These are phyloP conservation scores for Zeus faber DNA, from an alignment of 2,113 vertebrate genomes.

Conservation along the genomic window DNA sequence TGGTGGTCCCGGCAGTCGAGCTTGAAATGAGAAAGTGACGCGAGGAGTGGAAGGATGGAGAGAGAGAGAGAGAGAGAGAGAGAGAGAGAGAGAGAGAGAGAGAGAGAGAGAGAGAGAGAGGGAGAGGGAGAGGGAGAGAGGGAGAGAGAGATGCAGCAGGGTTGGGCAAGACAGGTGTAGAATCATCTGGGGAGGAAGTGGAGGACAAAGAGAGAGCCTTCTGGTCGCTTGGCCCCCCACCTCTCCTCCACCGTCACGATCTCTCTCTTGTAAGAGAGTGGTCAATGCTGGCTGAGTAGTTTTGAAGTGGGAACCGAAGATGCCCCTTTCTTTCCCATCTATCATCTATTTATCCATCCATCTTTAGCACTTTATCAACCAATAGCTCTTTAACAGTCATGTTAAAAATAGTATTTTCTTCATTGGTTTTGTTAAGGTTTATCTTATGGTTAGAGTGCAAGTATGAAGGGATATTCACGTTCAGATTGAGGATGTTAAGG, in stretches of 20 bases:
- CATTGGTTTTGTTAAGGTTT: too few species aligned
- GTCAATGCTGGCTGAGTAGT: too few species aligned
- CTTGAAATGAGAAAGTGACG: slow-evolving; percentile 65
- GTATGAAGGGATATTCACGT: too few species aligned
- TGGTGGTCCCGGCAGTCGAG: slow-evolving; percentile 45
- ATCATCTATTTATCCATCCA: too few species aligned
- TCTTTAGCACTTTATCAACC: too few species aligned
- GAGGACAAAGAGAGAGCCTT: slow-evolving; percentile 5
- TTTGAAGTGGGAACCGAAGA: too few species aligned
- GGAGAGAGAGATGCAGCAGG: slow-evolving; percentile 26
- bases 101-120: not conserved
- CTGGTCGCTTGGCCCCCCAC: slow-evolving; percentile 1
- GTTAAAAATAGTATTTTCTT: not conserved
- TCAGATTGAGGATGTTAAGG: too few species aligned
- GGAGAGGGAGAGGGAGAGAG: not conserved
- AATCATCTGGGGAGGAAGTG: slow-evolving; percentile 11
- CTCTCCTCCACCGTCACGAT: slow-evolving; percentile 7
- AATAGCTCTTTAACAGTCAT: too few species aligned
- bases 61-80: slow-evolving; percentile 17
- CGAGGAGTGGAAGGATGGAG: slow-evolving; percentile 26
- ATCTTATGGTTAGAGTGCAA: not conserved
- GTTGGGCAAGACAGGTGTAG: slow-evolving; percentile 16
- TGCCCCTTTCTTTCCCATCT: too few species aligned
- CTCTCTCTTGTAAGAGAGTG: too few species aligned
- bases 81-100: slow-evolving; percentile 21